Base-by-base conservation (phyloP, 2,797 vertebrate genomes). In the Sciurus carolinensis region DNA sequence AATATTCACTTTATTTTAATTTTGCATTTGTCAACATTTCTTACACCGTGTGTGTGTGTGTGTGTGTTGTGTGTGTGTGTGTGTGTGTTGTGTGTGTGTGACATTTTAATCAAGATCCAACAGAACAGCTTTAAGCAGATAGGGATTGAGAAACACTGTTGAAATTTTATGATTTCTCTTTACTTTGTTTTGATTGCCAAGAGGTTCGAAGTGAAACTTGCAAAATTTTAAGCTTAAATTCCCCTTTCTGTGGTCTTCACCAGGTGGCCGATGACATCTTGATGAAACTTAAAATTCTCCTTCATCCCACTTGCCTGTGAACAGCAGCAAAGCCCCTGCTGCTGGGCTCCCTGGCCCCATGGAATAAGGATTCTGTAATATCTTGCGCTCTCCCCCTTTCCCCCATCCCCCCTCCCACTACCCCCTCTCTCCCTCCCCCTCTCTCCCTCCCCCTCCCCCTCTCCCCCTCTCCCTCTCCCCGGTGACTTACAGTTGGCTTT, bases 301-400 rank as follows among this genome's bases (percentile, higher is more conserved):
- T 44, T 30, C 12, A 36, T 52, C 18, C 5, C 1, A 4, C 22
- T n/a, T 10, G 4, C 54, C 8, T 36, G 22, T 2, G 10, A 18
- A 13, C 4, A 2, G 4, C 18, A 36, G 47, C 6, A 2, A 26
- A 18, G 11, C 24, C 1, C 1, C 18, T 18, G 52, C 39, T 12
- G 11, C 39, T 20, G 50, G 12, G 64, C 30, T 22, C 2, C 5
- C 42, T 24, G 59, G 24, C 18, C 24, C n/a, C 12, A 0, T 0
- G 12, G 20, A 20, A 8, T 14, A 0, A 1, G 28, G 64, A 50
- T 13, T 33, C 47, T 66, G 18, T 14, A 4, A 1, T 81, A 89
- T 66, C 59, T 57, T 1, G 5, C 30, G 3, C 44, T 44, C 44
- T 44, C 44, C 8, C 44, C 8, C 44, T 80, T 89, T 66, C 59